Base-by-base conservation (phyloP, 2,888 invertebrate species). In the Caenorhabditis panamensis region DNA sequence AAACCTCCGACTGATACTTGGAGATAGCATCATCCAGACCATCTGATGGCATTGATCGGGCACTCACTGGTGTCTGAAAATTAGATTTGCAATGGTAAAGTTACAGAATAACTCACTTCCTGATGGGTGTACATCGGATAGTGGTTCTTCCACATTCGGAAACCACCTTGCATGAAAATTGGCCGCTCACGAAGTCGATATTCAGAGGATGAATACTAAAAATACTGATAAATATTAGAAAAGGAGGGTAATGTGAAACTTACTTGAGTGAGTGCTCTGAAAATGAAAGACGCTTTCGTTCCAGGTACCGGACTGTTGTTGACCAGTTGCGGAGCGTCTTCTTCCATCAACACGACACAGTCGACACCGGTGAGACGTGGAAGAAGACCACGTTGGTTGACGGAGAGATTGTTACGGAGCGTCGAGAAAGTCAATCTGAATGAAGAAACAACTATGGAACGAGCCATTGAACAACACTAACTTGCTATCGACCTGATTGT, bases 141-240 rank as follows among this genome's bases (percentile, higher is more conserved):
- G 11, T 82, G 76, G 0, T 64, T 61, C 66, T 84, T 78, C 89
- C 89, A 89, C 31, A 67, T 63, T 16, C 75, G 56, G 71, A 89
- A 89, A 4, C 89, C 89, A 20, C 88, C 88, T 20, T 88, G 84
- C 79, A 89, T 82, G 49, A 86, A 83, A 20, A 88, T 28, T 0
- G 88, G 88, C 0, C 53, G 61, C 8, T 80, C 64, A 58, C 80
- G 79, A 24, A 79, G 82, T 16, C 68, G 72, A 37, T 63, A 66
- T 8, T 75, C 69, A 5, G 20, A 31, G 9, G 64, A 22, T 54
- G 79, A 83, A 58, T 84, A 85, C 79, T 83, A 64, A 58, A 4
- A 58, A 20, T 11, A 37, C 37, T n/a, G n/a, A n/a, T n/a, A n/a
- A n/a, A n/a, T n/a, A n/a, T n/a, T n/a, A n/a, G n/a, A n/a, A n/a